These are phyloP conservation scores for Heliconius aoede DNA, from an alignment of 2,888 invertebrate genomes.

Conservation along the genomic window DNA sequence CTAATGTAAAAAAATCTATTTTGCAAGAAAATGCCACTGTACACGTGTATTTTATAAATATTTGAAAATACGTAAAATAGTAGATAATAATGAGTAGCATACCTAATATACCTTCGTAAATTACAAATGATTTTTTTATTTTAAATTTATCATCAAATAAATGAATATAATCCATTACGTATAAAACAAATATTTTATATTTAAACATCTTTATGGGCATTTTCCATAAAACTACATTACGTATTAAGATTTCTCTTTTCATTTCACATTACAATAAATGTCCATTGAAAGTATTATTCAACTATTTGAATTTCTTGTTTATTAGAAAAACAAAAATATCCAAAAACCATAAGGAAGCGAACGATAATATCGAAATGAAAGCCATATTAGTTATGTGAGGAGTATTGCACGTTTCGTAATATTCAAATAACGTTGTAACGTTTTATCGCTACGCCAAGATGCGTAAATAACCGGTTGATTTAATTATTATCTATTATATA, in stretches of 20 bases:
- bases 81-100: neutral
- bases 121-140: no score
- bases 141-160: neutral
- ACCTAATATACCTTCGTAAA: no score
- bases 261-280: slow-evolving; percentile 8
- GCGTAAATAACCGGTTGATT: slow-evolving; percentile 23
- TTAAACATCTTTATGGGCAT: neutral
- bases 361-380: slow-evolving; percentile 1
- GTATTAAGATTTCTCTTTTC: slow-evolving; percentile 15
- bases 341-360: neutral
- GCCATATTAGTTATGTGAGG: slow-evolving; percentile 29
- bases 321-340: slow-evolving; percentile 6
- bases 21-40: no score
- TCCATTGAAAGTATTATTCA: slow-evolving; percentile 11
- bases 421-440: slow-evolving; percentile 37
- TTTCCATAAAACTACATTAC: slow-evolving; percentile 8
- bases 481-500: slow-evolving; percentile 21
- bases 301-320: slow-evolving; percentile 4
- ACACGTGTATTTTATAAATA: neutral
- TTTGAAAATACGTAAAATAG: neutral
- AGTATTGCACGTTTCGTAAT: slow-evolving; percentile 37
- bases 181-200: neutral
- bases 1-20: no score
- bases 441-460: slow-evolving; percentile 29
- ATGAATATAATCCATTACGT: neutral